Evolutionary conservation across 2,888 invertebrate genomes (phyloP).

Genomic region (Liodrosophila aerea): DNA sequence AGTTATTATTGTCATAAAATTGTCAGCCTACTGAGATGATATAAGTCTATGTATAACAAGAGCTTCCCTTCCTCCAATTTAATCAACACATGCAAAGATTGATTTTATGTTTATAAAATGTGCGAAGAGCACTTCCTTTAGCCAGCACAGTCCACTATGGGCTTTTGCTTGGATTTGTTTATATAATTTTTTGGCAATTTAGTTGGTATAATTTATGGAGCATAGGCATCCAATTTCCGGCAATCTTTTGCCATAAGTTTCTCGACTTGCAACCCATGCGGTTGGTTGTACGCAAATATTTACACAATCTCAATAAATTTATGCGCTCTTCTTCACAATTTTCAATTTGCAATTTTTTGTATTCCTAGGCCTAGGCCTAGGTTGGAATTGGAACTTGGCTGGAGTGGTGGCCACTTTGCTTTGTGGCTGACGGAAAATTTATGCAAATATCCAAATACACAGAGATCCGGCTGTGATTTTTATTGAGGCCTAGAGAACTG

Average conservation of each 20-base stretch:
- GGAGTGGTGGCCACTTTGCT: slow-evolving; percentile 19
- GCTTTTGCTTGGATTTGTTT: neutral
- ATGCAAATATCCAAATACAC: slow-evolving; percentile 60
- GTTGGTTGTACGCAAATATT: slow-evolving; percentile 64
- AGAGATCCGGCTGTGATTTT: slow-evolving; percentile 53
- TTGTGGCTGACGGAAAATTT: slow-evolving; percentile 51
- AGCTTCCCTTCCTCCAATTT: too few relatives aligned
- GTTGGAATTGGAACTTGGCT: slow-evolving; percentile 3
- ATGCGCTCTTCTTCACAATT: slow-evolving; percentile 75
- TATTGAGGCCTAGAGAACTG: slow-evolving; percentile 68
- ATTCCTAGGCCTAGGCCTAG: neutral
- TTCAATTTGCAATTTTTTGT: slow-evolving; percentile 66
- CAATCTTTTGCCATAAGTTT: slow-evolving; percentile 8
- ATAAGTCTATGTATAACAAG: too few relatives aligned
- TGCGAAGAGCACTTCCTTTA: neutral
- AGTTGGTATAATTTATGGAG: slow-evolving; percentile 37
- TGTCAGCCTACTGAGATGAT: too few relatives aligned
- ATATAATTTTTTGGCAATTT: slow-evolving; percentile 31
- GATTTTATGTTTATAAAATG: too few relatives aligned
- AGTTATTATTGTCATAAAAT: too few relatives aligned
- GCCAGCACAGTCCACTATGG: too few relatives aligned
- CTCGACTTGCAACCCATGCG: slow-evolving; percentile 22
- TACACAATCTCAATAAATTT: slow-evolving; percentile 74
- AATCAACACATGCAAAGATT: too few relatives aligned
- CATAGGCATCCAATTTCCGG: slow-evolving; percentile 46